Percentiles rank a stretch among this genome's conserved stretches.
Evolutionary conservation across 2,888 invertebrate genomes (phyloP).

Genomic region (Pyrrhia umbra): DNA sequence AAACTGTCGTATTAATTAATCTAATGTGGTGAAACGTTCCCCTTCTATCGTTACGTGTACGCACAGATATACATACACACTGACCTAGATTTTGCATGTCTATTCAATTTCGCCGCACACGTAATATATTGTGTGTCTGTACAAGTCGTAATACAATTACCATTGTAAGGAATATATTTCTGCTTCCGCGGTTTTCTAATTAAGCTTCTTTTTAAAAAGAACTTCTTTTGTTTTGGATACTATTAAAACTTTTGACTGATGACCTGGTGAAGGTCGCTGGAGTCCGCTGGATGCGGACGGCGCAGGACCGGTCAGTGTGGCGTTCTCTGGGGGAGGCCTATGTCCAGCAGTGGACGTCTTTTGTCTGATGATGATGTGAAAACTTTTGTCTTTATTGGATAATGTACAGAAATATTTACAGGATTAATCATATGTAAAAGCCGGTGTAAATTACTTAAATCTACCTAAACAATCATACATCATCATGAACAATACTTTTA

Average conservation of each 20-base stretch:
- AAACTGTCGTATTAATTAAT: constrained; percentile 73
- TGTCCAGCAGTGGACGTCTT: no score
- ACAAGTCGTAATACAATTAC: constrained; percentile 45
- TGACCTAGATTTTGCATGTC: constrained; percentile 66
- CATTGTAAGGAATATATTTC: constrained; percentile 37
- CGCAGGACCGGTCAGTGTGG: no score
- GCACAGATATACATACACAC: constrained; percentile 52
- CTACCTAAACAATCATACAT: no score
- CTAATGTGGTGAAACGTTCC: constrained; percentile 70
- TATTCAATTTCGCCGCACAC: constrained; percentile 64
- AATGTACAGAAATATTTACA: no score
- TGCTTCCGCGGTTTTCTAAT: constrained; percentile 16
- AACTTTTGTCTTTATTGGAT: no score
- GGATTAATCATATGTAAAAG: no score
- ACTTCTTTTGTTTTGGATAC: background rate
- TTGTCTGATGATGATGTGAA: no score
- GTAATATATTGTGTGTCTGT: constrained; percentile 38
- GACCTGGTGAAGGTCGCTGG: no score
- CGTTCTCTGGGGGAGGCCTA: no score
- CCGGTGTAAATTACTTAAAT: no score
- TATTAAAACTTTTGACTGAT: background rate
- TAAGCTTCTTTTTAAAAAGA: background rate
- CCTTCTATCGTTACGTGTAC: constrained; percentile 50
- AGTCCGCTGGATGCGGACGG: no score
- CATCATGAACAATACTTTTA: no score